Evolutionary conservation across 2,797 vertebrate genomes (phyloP).

Genomic region (Avahi laniger): DNA sequence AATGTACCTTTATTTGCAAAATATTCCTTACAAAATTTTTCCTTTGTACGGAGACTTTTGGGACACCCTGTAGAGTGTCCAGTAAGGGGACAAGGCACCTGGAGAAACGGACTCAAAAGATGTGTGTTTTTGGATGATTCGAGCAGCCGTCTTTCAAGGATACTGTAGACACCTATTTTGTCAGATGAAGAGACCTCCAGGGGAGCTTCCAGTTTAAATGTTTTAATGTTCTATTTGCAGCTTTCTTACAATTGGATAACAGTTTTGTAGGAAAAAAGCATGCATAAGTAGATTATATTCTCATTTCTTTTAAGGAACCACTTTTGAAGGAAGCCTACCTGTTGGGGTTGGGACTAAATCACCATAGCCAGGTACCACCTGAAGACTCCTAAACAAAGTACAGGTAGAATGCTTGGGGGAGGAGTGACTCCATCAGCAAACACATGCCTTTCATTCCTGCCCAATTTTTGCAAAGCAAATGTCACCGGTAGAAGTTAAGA

Average conservation of each 20-base stretch:
- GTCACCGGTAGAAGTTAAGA: neutral
- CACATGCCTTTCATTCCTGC: neutral
- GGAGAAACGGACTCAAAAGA: neutral
- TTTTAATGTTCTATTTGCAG: neutral
- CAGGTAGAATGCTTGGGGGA: neutral
- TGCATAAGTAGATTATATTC: neutral
- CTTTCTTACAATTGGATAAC: neutral
- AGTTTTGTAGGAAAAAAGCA: neutral
- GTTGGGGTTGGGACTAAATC: neutral
- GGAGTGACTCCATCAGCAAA: neutral
- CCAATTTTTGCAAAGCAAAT: slow-evolving; percentile 16
- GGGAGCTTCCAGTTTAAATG: neutral
- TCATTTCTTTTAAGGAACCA: neutral
- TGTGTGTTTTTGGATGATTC: neutral
- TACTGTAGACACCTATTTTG: neutral
- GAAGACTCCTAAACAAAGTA: neutral
- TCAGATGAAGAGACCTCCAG: neutral
- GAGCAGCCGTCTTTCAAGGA: neutral
- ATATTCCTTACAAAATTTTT: no score
- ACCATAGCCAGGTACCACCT: neutral
- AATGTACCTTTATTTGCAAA: no score
- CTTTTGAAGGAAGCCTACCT: neutral
- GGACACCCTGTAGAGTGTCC: neutral
- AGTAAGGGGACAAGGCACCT: neutral
- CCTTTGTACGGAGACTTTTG: no score